Evolutionary conservation across 2,797 vertebrate species (phyloP).

Genomic region (Neosilurus hyrtlii): DNA sequence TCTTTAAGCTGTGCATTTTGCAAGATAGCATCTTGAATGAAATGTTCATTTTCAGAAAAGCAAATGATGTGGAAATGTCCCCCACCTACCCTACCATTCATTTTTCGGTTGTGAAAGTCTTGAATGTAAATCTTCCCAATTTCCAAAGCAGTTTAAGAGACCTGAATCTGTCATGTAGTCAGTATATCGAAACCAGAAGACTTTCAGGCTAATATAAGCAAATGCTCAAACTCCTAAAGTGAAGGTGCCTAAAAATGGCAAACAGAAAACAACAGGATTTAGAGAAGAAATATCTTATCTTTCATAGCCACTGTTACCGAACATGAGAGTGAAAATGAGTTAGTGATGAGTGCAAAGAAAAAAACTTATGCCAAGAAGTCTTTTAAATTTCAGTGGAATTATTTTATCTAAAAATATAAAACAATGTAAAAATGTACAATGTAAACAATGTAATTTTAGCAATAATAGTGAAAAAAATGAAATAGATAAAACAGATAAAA

Average conservation of each 20-base stretch:
- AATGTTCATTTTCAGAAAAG: neutral
- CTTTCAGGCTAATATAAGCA: slow-evolving; percentile 15
- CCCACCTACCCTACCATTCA: neutral
- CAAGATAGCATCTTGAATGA: neutral
- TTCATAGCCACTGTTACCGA: neutral
- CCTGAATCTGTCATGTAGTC: slow-evolving; percentile 10
- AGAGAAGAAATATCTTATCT: neutral
- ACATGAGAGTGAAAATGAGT: slow-evolving; percentile 14
- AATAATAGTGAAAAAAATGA: neutral
- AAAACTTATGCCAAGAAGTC: neutral
- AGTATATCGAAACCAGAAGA: slow-evolving; percentile 5
- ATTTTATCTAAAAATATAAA: neutral
- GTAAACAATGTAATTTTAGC: neutral
- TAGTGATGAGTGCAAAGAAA: neutral
- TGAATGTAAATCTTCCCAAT: neutral
- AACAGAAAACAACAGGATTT: neutral
- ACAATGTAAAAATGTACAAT: neutral
- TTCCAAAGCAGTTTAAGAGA: neutral
- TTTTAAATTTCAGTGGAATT: neutral
- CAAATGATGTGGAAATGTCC: slow-evolving; percentile 1
- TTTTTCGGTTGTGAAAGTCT: neutral
- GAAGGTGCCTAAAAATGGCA: neutral
- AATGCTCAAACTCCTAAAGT: neutral
- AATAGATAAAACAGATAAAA: neutral
- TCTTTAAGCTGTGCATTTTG: neutral